phyloP scores from a whole-genome alignment of 2,888 invertebrate species.

The Branchellion lobata region DNA sequence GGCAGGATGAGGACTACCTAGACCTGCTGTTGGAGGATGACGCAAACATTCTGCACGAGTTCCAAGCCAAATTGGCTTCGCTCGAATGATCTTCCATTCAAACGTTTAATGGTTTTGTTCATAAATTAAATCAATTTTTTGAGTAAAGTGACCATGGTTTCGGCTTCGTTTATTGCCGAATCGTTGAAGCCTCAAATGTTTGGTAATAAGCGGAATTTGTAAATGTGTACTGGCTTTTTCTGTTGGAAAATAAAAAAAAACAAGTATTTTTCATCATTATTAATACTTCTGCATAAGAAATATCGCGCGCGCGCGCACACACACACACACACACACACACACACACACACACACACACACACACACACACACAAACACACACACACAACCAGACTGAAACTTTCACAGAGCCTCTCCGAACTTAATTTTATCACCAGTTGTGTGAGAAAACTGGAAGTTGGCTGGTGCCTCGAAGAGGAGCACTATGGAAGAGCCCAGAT shows the following conservation, averaged over 20 bases:
- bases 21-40: constrained; percentile 74
- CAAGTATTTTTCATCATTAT: too few species aligned
- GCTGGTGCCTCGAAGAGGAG: constrained; percentile 88
- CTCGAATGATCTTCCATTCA: constrained; percentile 14
- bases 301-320: too few species aligned
- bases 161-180: too few species aligned
- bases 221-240: too few species aligned
- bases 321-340: background rate
- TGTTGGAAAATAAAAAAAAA: too few species aligned
- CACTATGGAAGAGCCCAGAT: constrained; percentile 93
- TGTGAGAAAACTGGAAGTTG: constrained; percentile 74
- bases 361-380: constrained; percentile 16
- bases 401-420: constrained; percentile 60
- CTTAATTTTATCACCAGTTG: constrained; percentile 65
- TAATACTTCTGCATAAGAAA: too few species aligned
- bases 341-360: background rate
- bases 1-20: constrained; percentile 72
- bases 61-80: constrained; percentile 53
- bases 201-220: too few species aligned
- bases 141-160: too few species aligned
- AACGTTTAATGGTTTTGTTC: background rate
- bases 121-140: too few species aligned
- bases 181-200: too few species aligned
- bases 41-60: constrained; percentile 66
- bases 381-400: background rate